These are phyloP conservation scores for Nothoprocta perdicaria DNA, from an alignment of 2,113 vertebrate genomes.

Conservation along the genomic window DNA sequence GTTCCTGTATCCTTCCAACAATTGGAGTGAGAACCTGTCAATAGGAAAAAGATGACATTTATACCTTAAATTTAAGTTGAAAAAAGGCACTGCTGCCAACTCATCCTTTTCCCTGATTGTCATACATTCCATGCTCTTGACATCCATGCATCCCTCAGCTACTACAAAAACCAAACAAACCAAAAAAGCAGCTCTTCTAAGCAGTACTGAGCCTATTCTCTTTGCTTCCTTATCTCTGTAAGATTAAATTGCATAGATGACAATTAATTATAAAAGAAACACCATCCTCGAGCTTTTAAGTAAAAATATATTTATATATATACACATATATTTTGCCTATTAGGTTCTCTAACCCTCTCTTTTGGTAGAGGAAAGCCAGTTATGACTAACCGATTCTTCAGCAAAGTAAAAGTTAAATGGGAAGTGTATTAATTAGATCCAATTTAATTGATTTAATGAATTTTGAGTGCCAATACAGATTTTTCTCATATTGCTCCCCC, in stretches of 20 bases:
- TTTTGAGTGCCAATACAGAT: not conserved
- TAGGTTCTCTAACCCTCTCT: not conserved
- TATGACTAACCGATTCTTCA: not conserved
- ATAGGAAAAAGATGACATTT: not conserved
- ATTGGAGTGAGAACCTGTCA: not conserved
- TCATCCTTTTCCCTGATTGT: not conserved
- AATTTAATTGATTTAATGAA: not conserved
- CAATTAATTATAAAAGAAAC: not conserved
- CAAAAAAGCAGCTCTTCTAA: not conserved
- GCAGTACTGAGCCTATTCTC: not conserved
- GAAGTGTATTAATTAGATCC: not conserved
- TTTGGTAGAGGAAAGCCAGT: not conserved
- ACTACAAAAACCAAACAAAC: not conserved
- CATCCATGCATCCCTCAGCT: not conserved
- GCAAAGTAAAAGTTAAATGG: not conserved
- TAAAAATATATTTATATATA: not conserved
- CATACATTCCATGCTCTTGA: not conserved
- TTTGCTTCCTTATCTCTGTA: not conserved
- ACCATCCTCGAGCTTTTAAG: not conserved
- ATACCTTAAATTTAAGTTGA: not conserved
- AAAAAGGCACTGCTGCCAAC: not conserved
- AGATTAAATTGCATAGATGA: not conserved
- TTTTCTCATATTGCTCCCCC: not conserved
- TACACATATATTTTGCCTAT: too few relatives aligned
- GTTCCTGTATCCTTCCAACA: not conserved